These are phyloP conservation scores for Hirudinaria manillensis DNA, from an alignment of 2,888 invertebrate genomes.

Conservation along the genomic window DNA sequence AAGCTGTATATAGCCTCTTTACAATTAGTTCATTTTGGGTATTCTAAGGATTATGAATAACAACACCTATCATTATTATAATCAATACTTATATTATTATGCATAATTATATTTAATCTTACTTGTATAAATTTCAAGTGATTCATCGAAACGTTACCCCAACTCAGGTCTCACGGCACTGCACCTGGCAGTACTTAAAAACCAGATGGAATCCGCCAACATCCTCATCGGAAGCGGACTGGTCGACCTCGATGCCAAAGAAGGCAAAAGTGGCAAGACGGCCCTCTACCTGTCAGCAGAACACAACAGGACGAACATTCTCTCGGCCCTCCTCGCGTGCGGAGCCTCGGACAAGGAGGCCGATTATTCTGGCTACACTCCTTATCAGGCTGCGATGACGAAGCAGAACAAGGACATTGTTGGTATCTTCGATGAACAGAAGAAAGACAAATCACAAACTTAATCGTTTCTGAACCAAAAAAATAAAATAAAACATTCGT, in stretches of 20 bases:
- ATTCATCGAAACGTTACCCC: too few relatives aligned
- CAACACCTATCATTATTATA: too few relatives aligned
- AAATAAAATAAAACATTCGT: neutral
- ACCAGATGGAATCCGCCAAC: neutral
- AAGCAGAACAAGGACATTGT: neutral
- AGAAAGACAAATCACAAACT: neutral
- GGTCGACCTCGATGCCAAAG: neutral
- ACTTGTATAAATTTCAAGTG: too few relatives aligned
- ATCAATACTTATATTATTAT: too few relatives aligned
- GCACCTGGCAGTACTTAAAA: constrained; percentile 7
- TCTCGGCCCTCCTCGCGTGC: neutral
- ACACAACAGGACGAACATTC: neutral
- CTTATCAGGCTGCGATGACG: neutral
- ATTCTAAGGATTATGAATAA: too few relatives aligned
- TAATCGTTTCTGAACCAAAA: too few relatives aligned
- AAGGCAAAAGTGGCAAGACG: constrained; percentile 19
- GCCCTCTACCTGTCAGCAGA: constrained; percentile 14
- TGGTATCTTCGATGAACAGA: neutral
- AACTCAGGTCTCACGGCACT: neutral
- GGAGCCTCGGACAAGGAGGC: constrained; percentile 15
- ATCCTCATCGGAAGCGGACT: neutral
- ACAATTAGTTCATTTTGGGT: too few relatives aligned
- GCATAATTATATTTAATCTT: too few relatives aligned
- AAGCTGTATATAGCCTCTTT: too few relatives aligned
- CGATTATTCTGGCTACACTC: constrained; percentile 15